Percentiles rank a stretch among this genome's conserved stretches.
These are phyloP conservation scores for Mormyrus lacerda DNA, from an alignment of 2,113 vertebrate species.

Conservation along the genomic window DNA sequence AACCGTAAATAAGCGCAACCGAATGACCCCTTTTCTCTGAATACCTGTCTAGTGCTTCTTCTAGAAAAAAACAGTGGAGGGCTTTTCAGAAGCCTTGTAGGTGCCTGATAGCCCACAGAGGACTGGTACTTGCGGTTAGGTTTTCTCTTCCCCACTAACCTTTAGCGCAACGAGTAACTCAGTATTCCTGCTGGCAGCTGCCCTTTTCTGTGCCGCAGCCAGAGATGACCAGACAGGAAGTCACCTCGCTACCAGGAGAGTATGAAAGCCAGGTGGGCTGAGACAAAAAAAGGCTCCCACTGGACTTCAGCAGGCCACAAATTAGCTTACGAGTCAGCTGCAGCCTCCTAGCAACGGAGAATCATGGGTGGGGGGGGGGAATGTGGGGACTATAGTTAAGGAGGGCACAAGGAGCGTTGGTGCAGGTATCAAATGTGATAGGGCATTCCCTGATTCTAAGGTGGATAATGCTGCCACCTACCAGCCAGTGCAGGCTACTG, in stretches of 20 bases:
- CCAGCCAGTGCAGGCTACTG: background rate
- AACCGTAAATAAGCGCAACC: background rate
- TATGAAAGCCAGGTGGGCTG: background rate
- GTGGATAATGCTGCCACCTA: background rate
- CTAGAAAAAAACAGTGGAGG: background rate
- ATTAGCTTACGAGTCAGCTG: background rate
- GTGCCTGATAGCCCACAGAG: background rate
- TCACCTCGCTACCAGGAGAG: background rate
- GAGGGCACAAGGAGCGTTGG: background rate
- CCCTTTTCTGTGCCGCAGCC: background rate
- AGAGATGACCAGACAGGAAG: background rate
- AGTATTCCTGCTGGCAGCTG: background rate
- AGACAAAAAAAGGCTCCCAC: background rate
- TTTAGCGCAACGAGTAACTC: background rate
- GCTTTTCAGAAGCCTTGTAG: background rate
- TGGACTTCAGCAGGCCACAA: background rate
- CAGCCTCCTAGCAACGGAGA: background rate
- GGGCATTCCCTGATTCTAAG: background rate
- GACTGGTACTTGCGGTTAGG: background rate
- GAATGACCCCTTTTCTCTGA: background rate
- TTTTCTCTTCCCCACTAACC: background rate
- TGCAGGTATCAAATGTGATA: background rate
- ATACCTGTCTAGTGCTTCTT: background rate
- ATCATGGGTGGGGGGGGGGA: background rate
- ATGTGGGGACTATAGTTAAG: background rate